phyloP scores from a whole-genome alignment of 2,113 vertebrate species.

The Australoheros scitulus region DNA sequence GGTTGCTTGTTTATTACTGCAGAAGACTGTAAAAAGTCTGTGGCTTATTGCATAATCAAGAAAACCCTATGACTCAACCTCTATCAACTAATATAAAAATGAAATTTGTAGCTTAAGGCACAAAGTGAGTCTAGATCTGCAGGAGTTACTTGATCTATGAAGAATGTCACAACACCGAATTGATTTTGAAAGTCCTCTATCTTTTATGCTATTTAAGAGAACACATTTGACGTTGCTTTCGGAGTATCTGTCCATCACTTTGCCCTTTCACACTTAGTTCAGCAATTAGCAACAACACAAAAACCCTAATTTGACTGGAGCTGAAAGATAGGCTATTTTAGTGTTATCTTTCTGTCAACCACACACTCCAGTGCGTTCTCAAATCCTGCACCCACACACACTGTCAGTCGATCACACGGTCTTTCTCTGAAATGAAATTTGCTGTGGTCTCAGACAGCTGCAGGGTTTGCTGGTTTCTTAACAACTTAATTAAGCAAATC shows the following conservation, averaged over 20 bases:
- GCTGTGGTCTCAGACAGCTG: constrained; percentile 65
- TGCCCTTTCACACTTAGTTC: neutral
- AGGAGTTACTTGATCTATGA: neutral
- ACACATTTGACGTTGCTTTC: neutral
- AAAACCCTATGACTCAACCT: neutral
- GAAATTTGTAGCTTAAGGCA: neutral
- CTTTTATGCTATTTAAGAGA: neutral
- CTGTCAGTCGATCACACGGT: constrained; percentile 23
- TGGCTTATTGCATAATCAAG: neutral
- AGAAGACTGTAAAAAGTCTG: neutral
- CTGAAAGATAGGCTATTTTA: neutral
- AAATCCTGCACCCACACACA: constrained; percentile 11
- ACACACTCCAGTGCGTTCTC: neutral
- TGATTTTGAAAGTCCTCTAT: too few species aligned
- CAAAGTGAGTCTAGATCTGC: neutral
- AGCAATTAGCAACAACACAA: constrained; percentile 9
- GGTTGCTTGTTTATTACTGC: neutral
- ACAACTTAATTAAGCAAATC: constrained; percentile 77
- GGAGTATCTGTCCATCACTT: neutral
- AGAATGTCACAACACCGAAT: neutral
- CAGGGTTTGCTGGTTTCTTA: constrained; percentile 67
- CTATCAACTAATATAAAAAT: neutral
- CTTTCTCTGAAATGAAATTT: constrained; percentile 40
- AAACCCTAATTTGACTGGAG: neutral
- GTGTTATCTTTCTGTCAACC: neutral